Evolutionary conservation across 2,797 vertebrate genomes (phyloP).

Genomic region (Anas bahamensis): DNA sequence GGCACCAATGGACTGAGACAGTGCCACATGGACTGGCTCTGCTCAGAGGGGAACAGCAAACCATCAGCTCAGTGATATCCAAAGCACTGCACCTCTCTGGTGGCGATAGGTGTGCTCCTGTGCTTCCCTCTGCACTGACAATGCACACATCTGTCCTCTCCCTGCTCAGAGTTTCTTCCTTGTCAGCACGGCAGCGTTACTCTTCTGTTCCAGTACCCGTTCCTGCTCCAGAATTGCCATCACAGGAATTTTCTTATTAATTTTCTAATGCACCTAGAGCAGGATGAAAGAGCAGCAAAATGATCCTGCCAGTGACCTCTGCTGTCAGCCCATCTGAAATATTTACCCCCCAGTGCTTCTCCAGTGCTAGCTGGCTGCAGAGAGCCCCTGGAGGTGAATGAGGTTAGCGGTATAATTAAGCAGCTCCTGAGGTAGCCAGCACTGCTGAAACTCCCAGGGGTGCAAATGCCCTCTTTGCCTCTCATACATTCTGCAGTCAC

Average conservation of each 20-base stretch:
- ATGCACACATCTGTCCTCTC: neutral
- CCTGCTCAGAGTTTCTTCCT: neutral
- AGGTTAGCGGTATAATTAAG: neutral
- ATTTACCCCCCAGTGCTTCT: neutral
- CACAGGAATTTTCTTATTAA: neutral
- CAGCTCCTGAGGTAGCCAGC: neutral
- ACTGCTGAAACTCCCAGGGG: neutral
- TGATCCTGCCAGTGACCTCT: neutral
- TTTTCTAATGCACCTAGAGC: neutral
- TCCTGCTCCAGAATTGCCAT: neutral
- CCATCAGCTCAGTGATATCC: neutral
- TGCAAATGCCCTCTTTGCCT: neutral
- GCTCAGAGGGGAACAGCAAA: neutral
- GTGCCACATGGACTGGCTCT: accelerated
- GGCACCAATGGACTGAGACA: accelerated
- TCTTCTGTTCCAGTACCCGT: neutral
- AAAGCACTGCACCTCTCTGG: neutral
- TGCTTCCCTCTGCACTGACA: neutral
- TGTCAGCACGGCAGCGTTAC: neutral
- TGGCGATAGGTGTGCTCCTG: neutral
- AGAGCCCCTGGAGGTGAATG: accelerated
- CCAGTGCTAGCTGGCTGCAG: neutral
- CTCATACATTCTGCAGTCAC: neutral
- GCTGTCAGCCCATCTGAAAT: neutral
- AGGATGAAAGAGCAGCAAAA: neutral